These are phyloP conservation scores for Drosophila tropicalis DNA, from an alignment of 1,140 invertebrate species.

Conservation along the genomic window DNA sequence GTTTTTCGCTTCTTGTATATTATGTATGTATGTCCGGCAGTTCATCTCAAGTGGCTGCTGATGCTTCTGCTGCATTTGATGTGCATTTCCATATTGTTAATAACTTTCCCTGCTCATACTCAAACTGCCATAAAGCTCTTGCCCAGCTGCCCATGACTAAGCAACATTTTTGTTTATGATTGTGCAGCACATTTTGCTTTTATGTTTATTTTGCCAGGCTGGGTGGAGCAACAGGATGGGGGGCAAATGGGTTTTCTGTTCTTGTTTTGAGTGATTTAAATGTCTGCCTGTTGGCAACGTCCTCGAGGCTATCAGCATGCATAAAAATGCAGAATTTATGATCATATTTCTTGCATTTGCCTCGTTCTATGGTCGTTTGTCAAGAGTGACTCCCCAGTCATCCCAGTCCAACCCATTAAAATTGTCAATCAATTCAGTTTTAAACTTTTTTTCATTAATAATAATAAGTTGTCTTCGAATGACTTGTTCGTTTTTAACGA, in stretches of 20 bases:
- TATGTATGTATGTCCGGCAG: slow-evolving; percentile 2
- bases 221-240: too few relatives aligned
- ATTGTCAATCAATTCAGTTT: slow-evolving; percentile 6
- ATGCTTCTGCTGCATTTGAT: slow-evolving; percentile 41
- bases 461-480: slow-evolving; percentile 7
- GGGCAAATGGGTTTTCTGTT: neutral
- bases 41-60: slow-evolving; percentile 21
- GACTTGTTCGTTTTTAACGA: neutral
- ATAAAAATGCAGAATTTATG: slow-evolving; percentile 62
- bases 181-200: slow-evolving; percentile 45
- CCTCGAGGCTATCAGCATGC: slow-evolving; percentile 45
- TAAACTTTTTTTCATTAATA: slow-evolving; percentile 10
- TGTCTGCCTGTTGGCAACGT: slow-evolving; percentile 32
- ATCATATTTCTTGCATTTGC: slow-evolving; percentile 2
- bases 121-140: slow-evolving; percentile 36
- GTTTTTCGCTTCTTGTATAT: neutral
- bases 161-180: slow-evolving; percentile 69
- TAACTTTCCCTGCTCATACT: slow-evolving; percentile 37
- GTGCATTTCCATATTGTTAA: slow-evolving; percentile 55
- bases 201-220: slow-evolving; percentile 29
- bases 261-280: slow-evolving; percentile 60
- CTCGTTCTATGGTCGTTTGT: slow-evolving; percentile 25
- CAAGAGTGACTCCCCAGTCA: neutral
- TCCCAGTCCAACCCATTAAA: neutral
- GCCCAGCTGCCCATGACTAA: slow-evolving; percentile 59